These are phyloP conservation scores for Calcarius lapponicus DNA, from an alignment of 2,797 vertebrate species.

Conservation along the genomic window DNA sequence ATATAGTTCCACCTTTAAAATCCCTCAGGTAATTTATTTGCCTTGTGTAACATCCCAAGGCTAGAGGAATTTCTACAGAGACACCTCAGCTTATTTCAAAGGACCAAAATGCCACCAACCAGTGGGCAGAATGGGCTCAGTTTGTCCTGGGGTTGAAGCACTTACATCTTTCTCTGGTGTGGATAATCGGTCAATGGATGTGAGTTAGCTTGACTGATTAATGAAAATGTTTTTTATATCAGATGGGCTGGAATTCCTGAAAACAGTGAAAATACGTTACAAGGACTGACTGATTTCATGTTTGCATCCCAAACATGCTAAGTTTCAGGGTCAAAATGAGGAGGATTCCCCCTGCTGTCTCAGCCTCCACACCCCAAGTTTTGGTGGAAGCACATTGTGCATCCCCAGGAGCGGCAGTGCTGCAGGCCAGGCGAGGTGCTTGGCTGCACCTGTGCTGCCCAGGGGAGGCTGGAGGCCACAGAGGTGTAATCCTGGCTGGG, in stretches of 20 bases:
- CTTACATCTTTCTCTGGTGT: neutral
- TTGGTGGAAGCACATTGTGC: neutral
- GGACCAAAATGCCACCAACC: neutral
- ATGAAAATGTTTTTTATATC: neutral
- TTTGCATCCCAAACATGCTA: neutral
- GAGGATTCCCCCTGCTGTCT: neutral
- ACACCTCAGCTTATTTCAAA: neutral
- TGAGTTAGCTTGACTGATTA: accelerated
- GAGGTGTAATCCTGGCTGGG: neutral
- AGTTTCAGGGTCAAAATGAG: neutral
- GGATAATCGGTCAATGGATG: neutral
- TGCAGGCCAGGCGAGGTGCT: accelerated
- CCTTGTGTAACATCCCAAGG: neutral
- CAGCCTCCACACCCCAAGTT: accelerated
- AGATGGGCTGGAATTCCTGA: neutral
- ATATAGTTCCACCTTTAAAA: neutral
- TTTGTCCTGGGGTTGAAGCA: neutral
- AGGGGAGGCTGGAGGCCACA: neutral
- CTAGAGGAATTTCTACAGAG: neutral
- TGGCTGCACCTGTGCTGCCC: neutral
- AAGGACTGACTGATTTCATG: neutral
- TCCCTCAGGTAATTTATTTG: neutral
- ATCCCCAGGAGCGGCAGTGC: neutral
- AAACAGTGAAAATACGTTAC: accelerated
- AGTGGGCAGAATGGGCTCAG: neutral